Conservation (phyloP, 2,113 vertebrate genomes). For the Prinia subflava region DNA sequence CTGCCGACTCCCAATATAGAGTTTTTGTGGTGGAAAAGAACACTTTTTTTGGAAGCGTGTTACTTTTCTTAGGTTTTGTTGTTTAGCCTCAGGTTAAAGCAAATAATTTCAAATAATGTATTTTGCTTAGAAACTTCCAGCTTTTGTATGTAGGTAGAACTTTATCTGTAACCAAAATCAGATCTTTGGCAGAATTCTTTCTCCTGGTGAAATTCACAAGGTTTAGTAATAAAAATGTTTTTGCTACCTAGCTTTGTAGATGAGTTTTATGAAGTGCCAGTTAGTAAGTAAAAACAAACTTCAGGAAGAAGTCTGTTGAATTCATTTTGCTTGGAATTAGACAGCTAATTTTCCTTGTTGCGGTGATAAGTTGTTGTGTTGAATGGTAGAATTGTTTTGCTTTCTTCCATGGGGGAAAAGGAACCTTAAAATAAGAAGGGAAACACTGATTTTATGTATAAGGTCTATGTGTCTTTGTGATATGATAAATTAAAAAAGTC, state of each 20-base stretch:
- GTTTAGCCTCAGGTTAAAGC: background rate
- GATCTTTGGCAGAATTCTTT: background rate
- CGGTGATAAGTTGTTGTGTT: background rate
- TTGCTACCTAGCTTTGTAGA: background rate
- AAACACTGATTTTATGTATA: background rate
- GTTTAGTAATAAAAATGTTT: background rate
- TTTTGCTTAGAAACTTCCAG: background rate
- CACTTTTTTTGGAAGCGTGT: background rate
- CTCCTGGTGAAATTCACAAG: background rate
- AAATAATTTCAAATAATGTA: background rate
- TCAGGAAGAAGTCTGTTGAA: background rate
- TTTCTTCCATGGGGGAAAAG: background rate
- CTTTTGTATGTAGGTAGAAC: background rate
- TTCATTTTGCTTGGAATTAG: background rate
- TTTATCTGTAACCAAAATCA: background rate
- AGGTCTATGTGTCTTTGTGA: background rate
- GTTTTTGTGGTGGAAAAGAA: background rate
- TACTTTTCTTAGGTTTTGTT: background rate
- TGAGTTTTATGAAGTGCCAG: background rate
- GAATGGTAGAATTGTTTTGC: background rate
- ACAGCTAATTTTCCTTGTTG: background rate
- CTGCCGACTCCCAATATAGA: background rate
- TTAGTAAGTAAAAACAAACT: background rate
- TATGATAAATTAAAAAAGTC: background rate
- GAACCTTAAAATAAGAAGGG: background rate